Base-by-base conservation (phyloP, 2,888 invertebrate species). In the Drosophila seclusa region DNA sequence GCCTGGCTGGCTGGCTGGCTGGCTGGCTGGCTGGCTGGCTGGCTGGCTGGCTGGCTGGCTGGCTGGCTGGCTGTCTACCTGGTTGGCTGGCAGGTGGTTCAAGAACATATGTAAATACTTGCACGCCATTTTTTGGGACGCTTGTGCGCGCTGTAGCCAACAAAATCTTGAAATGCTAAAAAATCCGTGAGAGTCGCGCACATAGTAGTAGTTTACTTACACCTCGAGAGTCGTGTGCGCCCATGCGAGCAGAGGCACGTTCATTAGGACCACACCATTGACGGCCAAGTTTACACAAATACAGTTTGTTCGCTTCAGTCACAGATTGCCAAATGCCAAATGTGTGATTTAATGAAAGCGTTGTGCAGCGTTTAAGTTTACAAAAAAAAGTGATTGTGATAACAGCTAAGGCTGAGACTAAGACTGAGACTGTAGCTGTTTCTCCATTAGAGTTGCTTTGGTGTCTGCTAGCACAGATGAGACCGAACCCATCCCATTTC, bases 31-130 rank as follows among this genome's bases (percentile, higher is more conserved):
- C 7, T 36, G 36, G 2, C 16, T 36, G 16, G 16, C 16, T 36
- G 36, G 16, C 1, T 36, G 36, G 45, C 57, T 70, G 73, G 58
- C 69, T n/a, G 11, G 2, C 5, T 16, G 36, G 7, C 18, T 38
- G 18, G 38, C 13, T 42, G 21, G 11, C 13, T 16, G 45, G 7
- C 7, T 36, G 36, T 7, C 16, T 36, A 36, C 36, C 16, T 36
- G 36, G 16, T 3, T 36, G 36, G 45, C 57, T 70, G 73, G 58
- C 69, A 71, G 67, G 69, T 74, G 79, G 68, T 84, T 82, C 81
- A 85, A 73, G 82, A 87, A 80, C 85, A 87, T 85, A 86, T 85
- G 87, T 85, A 85, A 87, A 87, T 86, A 84, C 80, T 75, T 77
- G 86, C 86, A 86, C 85, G 86, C 84, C 81, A 85, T 82, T 82